Evolutionary conservation across 2,113 vertebrate genomes (phyloP), one percentile per base, ranked within the genome.

Genomic region (Eretmochelys imbricata): DNA sequence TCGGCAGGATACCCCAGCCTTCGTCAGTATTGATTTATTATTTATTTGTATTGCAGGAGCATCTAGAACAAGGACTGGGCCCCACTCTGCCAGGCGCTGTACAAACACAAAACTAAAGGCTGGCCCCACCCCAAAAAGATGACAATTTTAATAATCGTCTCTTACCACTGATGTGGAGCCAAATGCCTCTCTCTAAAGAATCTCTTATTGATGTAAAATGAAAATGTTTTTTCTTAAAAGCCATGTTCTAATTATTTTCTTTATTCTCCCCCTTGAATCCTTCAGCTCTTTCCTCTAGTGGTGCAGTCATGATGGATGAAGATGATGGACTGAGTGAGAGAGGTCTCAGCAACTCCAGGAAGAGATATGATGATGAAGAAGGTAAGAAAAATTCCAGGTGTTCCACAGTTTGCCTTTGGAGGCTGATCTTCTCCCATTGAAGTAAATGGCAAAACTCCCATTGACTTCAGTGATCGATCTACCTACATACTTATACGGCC

Each of bases 281-380:
- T 80, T 76, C 51, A 92, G 93, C 89, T 83, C 79, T 69, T 76
- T 48, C 59, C 46, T 62, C 0, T 0, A 59, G 89, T 27, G 0
- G 50, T 3, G 0, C 72, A 82, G 78, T 75, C 93, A 99, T 98
- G 98, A 99, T 99, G 99, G 99, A 99, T 84, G 98, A 98, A 69
- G 96, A 97, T 27, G 99, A 98, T 4, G 93, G 85, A 55, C 75
- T 97, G 93, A 97, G 97, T 53, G 98, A 99, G 93, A 94, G 98
- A 96, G 98, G 98, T 38, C 93, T 97, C 54, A 1, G 96, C 80
- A 46, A 89, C 89, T 97, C 98, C 35, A 97, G 98, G 25, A 98
- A 98, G 95, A 98, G 97, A 93, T 99, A 99, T 16, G 98, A 54
- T 54, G 99, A 99, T 20, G 99, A 99, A 84, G 99, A 99, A 88